phyloP scores from a whole-genome alignment of 2,888 invertebrate genomes.

The Argynnis bischoffii region DNA sequence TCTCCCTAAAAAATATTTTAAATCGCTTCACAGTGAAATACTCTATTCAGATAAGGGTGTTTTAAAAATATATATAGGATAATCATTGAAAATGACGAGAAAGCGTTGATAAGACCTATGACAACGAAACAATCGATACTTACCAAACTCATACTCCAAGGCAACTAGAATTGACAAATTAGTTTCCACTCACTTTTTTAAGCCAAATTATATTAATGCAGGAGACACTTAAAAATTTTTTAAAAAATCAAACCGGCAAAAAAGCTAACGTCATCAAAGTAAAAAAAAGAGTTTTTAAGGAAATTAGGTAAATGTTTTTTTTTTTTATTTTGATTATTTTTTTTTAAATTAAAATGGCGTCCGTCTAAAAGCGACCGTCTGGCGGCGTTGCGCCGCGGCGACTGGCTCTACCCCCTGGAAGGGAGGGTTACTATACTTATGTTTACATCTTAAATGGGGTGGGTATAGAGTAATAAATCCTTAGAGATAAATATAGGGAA shows the following conservation, averaged over 20 bases:
- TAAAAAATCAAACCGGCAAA: background rate
- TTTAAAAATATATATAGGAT: background rate
- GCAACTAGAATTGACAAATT: constrained; percentile 39
- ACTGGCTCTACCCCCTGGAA: constrained; percentile 60
- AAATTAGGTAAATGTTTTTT: background rate
- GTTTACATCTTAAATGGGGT: constrained; percentile 80
- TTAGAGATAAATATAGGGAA: background rate
- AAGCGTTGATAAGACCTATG: constrained; percentile 10
- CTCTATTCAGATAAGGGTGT: no score
- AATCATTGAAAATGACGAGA: background rate
- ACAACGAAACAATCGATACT: constrained; percentile 34
- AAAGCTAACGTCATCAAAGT: background rate
- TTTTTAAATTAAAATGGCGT: constrained; percentile 41
- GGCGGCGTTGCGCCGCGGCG: constrained; percentile 67
- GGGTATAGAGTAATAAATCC: constrained; percentile 50
- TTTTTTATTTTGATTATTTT: constrained; percentile 39
- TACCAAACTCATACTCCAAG: constrained; percentile 39
- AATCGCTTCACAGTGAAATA: no score
- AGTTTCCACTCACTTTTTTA: constrained; percentile 2
- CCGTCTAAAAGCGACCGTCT: constrained; percentile 52
- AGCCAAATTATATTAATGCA: background rate
- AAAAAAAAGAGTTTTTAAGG: background rate
- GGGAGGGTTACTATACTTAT: constrained; percentile 66
- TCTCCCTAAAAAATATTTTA: no score
- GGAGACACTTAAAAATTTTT: background rate